Conservation (phyloP, 2,888 invertebrate genomes). For the Dicycla oo region DNA sequence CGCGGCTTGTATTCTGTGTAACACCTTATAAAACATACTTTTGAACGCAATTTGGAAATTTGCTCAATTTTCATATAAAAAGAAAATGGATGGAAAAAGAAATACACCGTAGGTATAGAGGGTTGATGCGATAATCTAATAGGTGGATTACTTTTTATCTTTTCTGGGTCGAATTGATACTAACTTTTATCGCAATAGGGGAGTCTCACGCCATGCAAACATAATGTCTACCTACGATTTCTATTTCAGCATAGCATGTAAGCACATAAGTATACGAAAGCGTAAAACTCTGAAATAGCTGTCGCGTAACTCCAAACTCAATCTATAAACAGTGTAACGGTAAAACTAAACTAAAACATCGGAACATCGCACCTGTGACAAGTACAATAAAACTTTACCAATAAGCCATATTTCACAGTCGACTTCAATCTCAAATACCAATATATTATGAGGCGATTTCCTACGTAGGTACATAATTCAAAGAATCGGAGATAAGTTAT, state of each 20-base stretch:
- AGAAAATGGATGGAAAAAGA: slow-evolving; percentile 52
- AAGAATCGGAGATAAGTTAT: slow-evolving; percentile 85
- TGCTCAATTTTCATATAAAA: slow-evolving; percentile 56
- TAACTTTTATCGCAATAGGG: slow-evolving; percentile 40
- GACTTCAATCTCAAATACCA: slow-evolving; percentile 87
- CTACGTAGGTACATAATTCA: slow-evolving; percentile 83
- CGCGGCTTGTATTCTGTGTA: slow-evolving; percentile 81
- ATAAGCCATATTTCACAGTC: slow-evolving; percentile 89
- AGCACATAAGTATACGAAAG: slow-evolving; percentile 16
- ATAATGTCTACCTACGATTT: slow-evolving; percentile 39
- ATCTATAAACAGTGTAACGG: slow-evolving; percentile 68
- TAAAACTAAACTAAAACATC: slow-evolving; percentile 79
- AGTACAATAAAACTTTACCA: slow-evolving; percentile 89
- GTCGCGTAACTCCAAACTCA: slow-evolving; percentile 64
- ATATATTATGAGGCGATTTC: slow-evolving; percentile 87
- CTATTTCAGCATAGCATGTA: slow-evolving; percentile 35
- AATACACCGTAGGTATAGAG: slow-evolving; percentile 22
- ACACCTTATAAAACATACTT: slow-evolving; percentile 79
- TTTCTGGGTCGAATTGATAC: slow-evolving; percentile 49
- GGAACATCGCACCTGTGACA: slow-evolving; percentile 85
- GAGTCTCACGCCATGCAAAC: slow-evolving; percentile 43
- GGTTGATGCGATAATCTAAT: slow-evolving; percentile 35
- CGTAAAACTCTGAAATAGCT: slow-evolving; percentile 45
- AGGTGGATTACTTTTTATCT: slow-evolving; percentile 40
- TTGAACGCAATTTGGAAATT: slow-evolving; percentile 62